Percentiles rank a stretch among this genome's conserved stretches.
Conservation (phyloP, 2,113 vertebrate genomes). For the Bos taurus region ARS-UCD2.0 NC_037338.1:57542001-57542500, state of each 20-base stretch:
- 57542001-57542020: background rate
- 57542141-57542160: background rate
- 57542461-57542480: background rate
- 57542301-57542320: background rate
- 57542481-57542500: background rate
- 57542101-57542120: background rate
- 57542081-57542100: fast-evolving
- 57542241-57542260: background rate
- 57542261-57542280: background rate
- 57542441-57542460: background rate
- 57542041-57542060: background rate
- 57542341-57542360: background rate
- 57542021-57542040: background rate
- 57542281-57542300: background rate
- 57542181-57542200: fast-evolving
- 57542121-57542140: background rate
- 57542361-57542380: background rate
- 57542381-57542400: background rate
- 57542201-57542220: background rate
- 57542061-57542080: background rate
- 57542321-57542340: background rate
- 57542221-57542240: background rate
- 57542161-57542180: fast-evolving
- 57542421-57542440: background rate
- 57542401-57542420: background rate